These are phyloP conservation scores for Ophion costatus DNA, from an alignment of 2,888 invertebrate species.

Conservation along the genomic window DNA sequence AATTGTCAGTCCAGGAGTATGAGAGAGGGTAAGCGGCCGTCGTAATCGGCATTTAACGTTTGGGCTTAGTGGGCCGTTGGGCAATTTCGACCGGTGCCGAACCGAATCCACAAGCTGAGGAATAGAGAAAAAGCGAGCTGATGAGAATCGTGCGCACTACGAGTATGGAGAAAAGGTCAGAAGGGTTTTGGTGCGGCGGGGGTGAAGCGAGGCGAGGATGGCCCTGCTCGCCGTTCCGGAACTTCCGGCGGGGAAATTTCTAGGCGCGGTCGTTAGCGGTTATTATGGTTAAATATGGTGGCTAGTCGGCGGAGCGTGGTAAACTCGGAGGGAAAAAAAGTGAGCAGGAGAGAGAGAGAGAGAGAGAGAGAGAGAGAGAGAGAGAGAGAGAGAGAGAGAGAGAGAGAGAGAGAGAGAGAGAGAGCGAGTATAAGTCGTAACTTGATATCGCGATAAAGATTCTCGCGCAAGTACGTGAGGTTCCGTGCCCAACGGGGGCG, in stretches of 20 bases:
- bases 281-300: constrained; percentile 78
- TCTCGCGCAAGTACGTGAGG: constrained; percentile 21
- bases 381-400: constrained; percentile 36
- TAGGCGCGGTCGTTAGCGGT: constrained; percentile 75
- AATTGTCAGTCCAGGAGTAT: background rate
- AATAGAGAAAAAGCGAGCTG: constrained; percentile 15
- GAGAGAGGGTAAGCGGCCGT: constrained; percentile 14
- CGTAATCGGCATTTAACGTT: constrained; percentile 78
- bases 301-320: constrained; percentile 50
- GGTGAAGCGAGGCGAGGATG: constrained; percentile 21
- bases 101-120: constrained; percentile 40
- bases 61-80: constrained; percentile 74
- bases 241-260: constrained; percentile 75
- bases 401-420: constrained; percentile 19
- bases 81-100: constrained; percentile 68
- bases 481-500: constrained; percentile 18
- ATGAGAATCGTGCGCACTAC: constrained; percentile 20
- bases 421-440: constrained; percentile 37
- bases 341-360: constrained; percentile 19
- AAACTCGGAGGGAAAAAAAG: constrained; percentile 14
- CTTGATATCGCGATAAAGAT: constrained; percentile 63
- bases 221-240: constrained; percentile 69
- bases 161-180: constrained; percentile 30
- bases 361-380: constrained; percentile 45
- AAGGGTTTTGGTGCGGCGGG: constrained; percentile 2